Conservation (phyloP, 2,113 vertebrate genomes). For the Propithecus coquereli region DNA sequence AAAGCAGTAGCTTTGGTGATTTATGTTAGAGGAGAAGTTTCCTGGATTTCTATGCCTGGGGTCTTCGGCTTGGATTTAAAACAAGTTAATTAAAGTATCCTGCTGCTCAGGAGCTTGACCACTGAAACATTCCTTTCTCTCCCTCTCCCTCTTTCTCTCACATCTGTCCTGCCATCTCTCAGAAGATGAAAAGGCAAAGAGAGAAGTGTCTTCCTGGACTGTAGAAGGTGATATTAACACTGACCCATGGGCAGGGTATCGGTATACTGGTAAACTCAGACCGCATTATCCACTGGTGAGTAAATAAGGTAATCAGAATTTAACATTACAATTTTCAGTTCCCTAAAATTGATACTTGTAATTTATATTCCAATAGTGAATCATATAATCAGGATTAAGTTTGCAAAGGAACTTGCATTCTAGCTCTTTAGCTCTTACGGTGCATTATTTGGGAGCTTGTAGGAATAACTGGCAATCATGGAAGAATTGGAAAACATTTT, state of each 20-base stretch:
- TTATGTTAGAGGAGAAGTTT: not conserved
- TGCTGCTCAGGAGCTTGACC: not conserved
- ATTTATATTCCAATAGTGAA: not conserved
- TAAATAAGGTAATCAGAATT: slow-evolving; percentile 37
- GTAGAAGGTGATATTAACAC: slow-evolving; percentile 93
- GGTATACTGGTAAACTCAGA: slow-evolving; percentile 94
- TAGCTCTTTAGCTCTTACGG: not conserved
- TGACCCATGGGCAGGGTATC: slow-evolving; percentile 97
- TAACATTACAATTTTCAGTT: not conserved
- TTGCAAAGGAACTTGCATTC: not conserved
- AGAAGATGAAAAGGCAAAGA: slow-evolving; percentile 95
- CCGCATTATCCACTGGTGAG: slow-evolving; percentile 96
- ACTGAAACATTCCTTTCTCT: not conserved
- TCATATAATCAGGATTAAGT: not conserved
- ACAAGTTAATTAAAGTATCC: not conserved
- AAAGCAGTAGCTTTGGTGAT: not conserved
- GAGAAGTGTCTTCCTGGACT: slow-evolving; percentile 88
- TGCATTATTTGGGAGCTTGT: not conserved
- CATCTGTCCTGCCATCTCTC: not conserved
- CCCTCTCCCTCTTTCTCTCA: not conserved
- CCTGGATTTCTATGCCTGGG: not conserved
- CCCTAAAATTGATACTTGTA: not conserved
- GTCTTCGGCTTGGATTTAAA: not conserved
- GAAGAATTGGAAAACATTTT: not conserved
- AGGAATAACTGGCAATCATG: not conserved